Evolutionary conservation across 2,888 invertebrate genomes (phyloP).

Genomic region (Heliconius cydno): DNA sequence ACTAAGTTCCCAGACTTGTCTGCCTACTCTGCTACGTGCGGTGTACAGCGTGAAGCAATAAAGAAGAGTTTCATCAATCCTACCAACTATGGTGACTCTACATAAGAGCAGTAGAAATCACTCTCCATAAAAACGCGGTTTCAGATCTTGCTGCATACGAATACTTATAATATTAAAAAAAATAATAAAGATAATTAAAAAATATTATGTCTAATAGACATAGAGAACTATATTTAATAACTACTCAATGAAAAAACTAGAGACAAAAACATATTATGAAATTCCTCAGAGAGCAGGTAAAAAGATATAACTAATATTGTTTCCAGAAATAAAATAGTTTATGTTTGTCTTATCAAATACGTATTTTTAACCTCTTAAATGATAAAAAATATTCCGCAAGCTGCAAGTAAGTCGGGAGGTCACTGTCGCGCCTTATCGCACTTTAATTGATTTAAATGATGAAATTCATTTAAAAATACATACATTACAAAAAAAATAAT

Average conservation of each 20-base stretch:
- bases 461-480: constrained; percentile 10
- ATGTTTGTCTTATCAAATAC: not conserved
- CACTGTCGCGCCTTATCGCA: not conserved
- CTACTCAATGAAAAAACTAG: not conserved
- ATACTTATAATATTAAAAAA: no score
- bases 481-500: not conserved
- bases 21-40: no score
- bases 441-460: constrained; percentile 16
- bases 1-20: no score
- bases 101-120: no score
- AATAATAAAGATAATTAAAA: no score
- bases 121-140: no score
- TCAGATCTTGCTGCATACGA: no score
- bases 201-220: no score
- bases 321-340: not conserved
- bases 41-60: no score
- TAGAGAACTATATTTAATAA: no score
- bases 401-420: not conserved
- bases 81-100: no score
- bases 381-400: constrained; percentile 8
- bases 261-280: not conserved
- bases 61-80: no score
- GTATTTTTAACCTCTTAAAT: not conserved
- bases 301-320: not conserved
- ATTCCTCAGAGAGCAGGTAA: not conserved